Conservation (phyloP, 2,113 vertebrate genomes). For the Vulpes lagopus region DNA sequence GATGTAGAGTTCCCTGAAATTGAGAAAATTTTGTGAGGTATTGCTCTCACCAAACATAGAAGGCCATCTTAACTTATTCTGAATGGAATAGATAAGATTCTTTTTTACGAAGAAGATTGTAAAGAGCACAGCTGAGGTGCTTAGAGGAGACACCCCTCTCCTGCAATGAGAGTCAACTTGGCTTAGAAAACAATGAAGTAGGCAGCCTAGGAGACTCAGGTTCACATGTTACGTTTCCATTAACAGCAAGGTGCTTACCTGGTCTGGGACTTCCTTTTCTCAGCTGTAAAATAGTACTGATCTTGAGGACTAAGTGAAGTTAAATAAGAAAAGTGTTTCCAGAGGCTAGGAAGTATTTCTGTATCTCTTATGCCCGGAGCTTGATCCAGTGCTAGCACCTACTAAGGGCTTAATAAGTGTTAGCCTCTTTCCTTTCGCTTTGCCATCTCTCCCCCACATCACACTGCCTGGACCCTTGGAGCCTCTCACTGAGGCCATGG, state of each 20-base stretch:
- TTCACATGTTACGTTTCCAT: background rate
- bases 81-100: background rate
- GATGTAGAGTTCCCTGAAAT: background rate
- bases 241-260: background rate
- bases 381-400: background rate
- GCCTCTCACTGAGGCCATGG: background rate
- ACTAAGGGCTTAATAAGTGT: constrained; percentile 4
- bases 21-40: background rate
- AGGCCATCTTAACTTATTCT: background rate
- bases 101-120: background rate
- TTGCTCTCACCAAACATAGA: background rate
- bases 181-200: background rate
- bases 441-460: background rate
- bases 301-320: background rate
- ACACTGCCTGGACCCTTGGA: background rate
- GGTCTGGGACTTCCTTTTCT: background rate
- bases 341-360: background rate
- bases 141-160: background rate
- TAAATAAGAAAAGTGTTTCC: background rate
- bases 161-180: background rate
- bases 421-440: background rate
- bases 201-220: background rate
- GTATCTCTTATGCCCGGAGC: background rate
- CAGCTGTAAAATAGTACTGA: background rate
- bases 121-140: background rate